A percentile compares a stretch with the other conserved stretches of the same genome.
Conservation (phyloP, 2,113 vertebrate genomes). For the Ranitomeya imitator region DNA sequence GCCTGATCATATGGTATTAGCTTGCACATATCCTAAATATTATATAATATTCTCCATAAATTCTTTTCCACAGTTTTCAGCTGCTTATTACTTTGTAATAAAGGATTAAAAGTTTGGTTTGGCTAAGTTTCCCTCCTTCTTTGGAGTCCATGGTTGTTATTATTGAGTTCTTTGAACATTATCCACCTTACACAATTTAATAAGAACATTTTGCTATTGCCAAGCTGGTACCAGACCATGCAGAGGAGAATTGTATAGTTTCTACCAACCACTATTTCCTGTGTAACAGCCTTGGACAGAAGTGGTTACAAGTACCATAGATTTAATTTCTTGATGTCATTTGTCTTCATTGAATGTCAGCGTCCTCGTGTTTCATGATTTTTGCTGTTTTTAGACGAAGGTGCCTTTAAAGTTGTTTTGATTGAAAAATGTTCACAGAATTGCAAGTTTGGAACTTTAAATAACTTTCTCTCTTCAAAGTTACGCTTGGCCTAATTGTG, state of each 20-base stretch:
- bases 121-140: not conserved
- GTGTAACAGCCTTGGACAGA: constrained; percentile 12
- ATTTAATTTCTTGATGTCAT: constrained; percentile 18
- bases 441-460: constrained; percentile 63
- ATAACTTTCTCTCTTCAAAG: constrained; percentile 70
- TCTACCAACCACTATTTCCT: constrained; percentile 16
- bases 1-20: not conserved
- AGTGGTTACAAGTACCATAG: constrained; percentile 6
- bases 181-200: constrained; percentile 36
- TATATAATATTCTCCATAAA: not conserved
- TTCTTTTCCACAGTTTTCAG: constrained; percentile 1
- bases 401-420: constrained; percentile 69
- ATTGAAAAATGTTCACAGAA: constrained; percentile 64
- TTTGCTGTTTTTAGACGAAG: constrained; percentile 68
- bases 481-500: constrained; percentile 72
- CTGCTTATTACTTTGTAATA: constrained; percentile 2
- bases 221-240: constrained; percentile 38
- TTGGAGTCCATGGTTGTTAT: constrained; percentile 27
- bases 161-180: constrained; percentile 37
- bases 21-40: not conserved
- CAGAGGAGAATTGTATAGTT: not conserved
- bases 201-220: not conserved
- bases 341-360: constrained; percentile 23
- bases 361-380: constrained; percentile 19
- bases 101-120: constrained; percentile 30